Evolutionary conservation across 2,797 vertebrate species (phyloP), one percentile per base, ranked within the genome.

Genomic region (Channa striata): DNA sequence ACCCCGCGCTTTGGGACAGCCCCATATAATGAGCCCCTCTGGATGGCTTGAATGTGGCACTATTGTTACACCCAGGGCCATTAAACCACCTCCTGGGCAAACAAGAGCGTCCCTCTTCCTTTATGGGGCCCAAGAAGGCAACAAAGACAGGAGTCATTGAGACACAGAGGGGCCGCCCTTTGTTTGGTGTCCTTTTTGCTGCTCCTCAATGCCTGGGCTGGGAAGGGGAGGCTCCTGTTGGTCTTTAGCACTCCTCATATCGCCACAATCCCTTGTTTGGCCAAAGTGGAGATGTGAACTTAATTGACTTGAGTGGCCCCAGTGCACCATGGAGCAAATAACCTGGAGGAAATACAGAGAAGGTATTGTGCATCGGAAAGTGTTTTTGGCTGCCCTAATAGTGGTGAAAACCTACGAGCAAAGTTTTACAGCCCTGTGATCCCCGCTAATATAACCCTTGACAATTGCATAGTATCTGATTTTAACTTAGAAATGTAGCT

Each of bases 201-300:
- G 93, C 93, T 92, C 85, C 95, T 97, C 95, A 97, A 97, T 95
- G 94, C 92, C 90, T 85, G 59, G 88, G 95, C 91, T 93, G 95
- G 94, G 94, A 96, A 96, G 95, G 95, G 97, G 96, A 96, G 94
- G 93, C 94, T 95, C 93, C 96, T 95, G 94, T 96, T 95, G 95
- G 94, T 95, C 95, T 97, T 97, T 97, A 96, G 95, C 94, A 82
- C 57, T 92, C 93, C 95, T 92, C 95, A 90, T 92, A 95, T 95
- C 86, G 87, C 92, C 82, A 90, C 91, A 92, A 92, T 93, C 94
- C 94, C 96, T 96, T 97, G 95, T 98, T 97, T 97, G 95, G 96
- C 94, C 94, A 89, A 96, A 95, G 95, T 93, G 94, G 96, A 97
- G 96, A 97, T 96, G 96, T 96, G 96, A 98, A 96, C 97, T 98